Evolutionary conservation across 2,797 vertebrate genomes (phyloP).

Genomic region (Clarias pachynema): DNA sequence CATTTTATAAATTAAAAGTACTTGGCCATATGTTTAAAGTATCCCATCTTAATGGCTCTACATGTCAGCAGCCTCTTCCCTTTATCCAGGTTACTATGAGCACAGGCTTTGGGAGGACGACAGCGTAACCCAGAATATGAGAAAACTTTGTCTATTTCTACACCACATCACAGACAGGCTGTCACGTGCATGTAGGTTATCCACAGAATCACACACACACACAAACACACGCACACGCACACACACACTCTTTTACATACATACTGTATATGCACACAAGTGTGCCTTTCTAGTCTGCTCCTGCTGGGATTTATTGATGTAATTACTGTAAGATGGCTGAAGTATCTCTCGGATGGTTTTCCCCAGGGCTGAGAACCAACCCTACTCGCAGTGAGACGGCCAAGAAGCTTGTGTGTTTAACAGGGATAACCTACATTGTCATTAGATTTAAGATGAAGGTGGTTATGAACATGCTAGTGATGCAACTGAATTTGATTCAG

Average conservation of each 20-base stretch:
- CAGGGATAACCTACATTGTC: background rate
- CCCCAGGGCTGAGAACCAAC: background rate
- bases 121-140: background rate
- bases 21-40: background rate
- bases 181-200: background rate
- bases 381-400: background rate
- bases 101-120: background rate
- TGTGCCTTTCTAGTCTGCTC: background rate
- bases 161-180: background rate
- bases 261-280: background rate
- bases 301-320: conserved; percentile 20
- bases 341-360: background rate
- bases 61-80: background rate
- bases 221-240: background rate
- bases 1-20: background rate
- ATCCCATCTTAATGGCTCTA: background rate
- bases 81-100: background rate
- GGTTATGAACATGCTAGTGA: background rate
- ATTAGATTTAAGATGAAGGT: background rate
- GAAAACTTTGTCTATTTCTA: background rate
- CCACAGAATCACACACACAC: background rate
- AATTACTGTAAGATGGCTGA: conserved; percentile 9
- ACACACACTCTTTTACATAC: background rate
- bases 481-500: background rate
- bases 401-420: background rate